These are phyloP conservation scores for Drosophila siamana DNA, from an alignment of 2,888 invertebrate species.

Conservation along the genomic window DNA sequence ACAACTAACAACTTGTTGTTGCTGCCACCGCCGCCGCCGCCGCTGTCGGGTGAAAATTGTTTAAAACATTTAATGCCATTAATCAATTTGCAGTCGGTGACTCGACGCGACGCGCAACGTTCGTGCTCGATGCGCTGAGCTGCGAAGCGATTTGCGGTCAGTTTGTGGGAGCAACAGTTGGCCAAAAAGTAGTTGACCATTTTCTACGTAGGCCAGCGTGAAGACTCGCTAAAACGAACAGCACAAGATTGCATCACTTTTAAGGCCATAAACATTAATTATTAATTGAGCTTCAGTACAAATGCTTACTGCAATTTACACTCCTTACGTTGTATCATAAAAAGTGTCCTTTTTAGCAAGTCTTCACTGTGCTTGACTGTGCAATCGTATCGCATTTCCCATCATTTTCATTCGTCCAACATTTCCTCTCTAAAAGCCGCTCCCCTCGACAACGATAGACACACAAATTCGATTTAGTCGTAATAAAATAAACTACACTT, in stretches of 20 bases:
- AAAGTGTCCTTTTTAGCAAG: not conserved
- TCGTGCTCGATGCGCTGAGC: constrained; percentile 34
- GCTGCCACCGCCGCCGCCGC: constrained; percentile 10
- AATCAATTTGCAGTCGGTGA: constrained; percentile 70
- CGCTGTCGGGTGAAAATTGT: constrained; percentile 69
- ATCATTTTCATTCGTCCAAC: constrained; percentile 32
- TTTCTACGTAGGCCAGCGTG: constrained; percentile 19
- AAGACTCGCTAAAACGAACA: constrained; percentile 29
- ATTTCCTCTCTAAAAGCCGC: constrained; percentile 10
- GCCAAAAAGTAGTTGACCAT: constrained; percentile 32
- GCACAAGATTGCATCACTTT: too few relatives aligned
- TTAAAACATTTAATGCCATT: constrained; percentile 76
- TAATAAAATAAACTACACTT: constrained; percentile 43
- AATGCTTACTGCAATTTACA: too few relatives aligned
- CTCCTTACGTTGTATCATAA: too few relatives aligned
- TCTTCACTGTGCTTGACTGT: constrained; percentile 27
- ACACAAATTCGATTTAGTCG: constrained; percentile 53
- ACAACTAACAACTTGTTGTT: constrained; percentile 61
- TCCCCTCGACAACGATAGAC: constrained; percentile 6
- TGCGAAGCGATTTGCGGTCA: constrained; percentile 44
- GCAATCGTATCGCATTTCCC: constrained; percentile 40
- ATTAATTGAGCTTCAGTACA: too few relatives aligned
- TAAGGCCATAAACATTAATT: too few relatives aligned
- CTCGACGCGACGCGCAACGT: constrained; percentile 20
- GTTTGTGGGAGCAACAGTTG: constrained; percentile 43